Evolutionary conservation across 2,797 vertebrate species (phyloP).

Genomic region (Natrix natrix): DNA sequence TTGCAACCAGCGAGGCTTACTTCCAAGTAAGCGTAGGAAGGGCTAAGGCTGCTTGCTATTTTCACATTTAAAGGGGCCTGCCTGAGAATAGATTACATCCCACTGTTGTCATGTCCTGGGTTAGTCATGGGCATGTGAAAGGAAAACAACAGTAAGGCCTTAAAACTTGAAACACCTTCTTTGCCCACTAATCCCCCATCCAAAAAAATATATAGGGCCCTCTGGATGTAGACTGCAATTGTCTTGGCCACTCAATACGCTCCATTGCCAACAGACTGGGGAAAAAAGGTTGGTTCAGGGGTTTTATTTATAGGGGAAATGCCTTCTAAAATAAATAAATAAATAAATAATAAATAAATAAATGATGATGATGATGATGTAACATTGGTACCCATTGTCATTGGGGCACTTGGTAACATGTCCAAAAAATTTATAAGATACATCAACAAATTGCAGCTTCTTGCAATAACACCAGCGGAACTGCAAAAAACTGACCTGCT

Average conservation of each 20-base stretch:
- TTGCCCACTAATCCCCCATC: background rate
- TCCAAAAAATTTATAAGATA: too few species aligned
- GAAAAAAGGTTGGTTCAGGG: background rate
- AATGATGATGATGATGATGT: too few species aligned
- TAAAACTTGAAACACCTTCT: background rate
- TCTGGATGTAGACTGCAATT: background rate
- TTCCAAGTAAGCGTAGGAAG: background rate
- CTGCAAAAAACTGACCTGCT: too few species aligned
- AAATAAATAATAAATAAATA: background rate
- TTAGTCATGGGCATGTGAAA: background rate
- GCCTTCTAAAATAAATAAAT: background rate
- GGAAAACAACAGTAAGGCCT: background rate
- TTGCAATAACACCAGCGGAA: too few species aligned
- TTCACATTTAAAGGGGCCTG: background rate
- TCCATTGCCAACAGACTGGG: background rate
- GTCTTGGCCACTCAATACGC: background rate
- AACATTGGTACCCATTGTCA: too few species aligned
- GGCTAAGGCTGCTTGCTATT: background rate
- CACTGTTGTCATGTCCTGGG: background rate
- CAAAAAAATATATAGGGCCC: background rate
- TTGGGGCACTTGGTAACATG: too few species aligned
- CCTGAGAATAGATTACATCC: background rate
- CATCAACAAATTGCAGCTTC: too few species aligned
- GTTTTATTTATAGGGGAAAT: background rate
- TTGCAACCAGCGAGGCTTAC: background rate